Percentiles rank a stretch among this genome's conserved stretches.
Conservation (phyloP, 2,797 vertebrate genomes). For the Triplophysa yarkandensis region DNA sequence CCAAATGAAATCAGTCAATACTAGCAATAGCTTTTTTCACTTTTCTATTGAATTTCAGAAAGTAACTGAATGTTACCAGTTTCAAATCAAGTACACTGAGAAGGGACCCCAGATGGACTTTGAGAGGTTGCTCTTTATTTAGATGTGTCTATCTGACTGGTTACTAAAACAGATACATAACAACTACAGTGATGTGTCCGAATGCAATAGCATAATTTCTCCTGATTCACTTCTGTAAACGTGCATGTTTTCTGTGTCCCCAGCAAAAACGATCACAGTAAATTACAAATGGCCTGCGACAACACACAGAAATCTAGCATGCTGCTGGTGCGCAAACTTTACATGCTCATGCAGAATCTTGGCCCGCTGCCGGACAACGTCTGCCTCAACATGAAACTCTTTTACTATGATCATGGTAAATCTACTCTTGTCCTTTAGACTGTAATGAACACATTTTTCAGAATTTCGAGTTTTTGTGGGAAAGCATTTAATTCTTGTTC, state of each 20-base stretch:
- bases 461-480: neutral
- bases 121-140: slow-evolving; percentile 76
- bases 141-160: slow-evolving; percentile 15
- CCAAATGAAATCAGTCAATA: neutral
- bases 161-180: slow-evolving; percentile 1
- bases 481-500: neutral
- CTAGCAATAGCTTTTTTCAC: neutral
- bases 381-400: slow-evolving; percentile 92
- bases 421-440: neutral
- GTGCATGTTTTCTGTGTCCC: neutral
- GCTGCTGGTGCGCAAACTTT: slow-evolving; percentile 92
- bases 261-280: slow-evolving; percentile 59
- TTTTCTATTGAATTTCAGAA: slow-evolving; percentile 73
- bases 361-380: slow-evolving; percentile 85
- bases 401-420: slow-evolving; percentile 90
- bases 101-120: slow-evolving; percentile 85
- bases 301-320: slow-evolving; percentile 88
- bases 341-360: slow-evolving; percentile 91
- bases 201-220: neutral
- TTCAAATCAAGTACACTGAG: slow-evolving; percentile 87
- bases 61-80: slow-evolving; percentile 95
- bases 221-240: neutral
- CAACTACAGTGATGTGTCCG: neutral
- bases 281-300: slow-evolving; percentile 67
- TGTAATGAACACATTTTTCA: neutral